Evolutionary conservation across 2,888 invertebrate species (phyloP).

Genomic region (Pseudeuparius sepicola): DNA sequence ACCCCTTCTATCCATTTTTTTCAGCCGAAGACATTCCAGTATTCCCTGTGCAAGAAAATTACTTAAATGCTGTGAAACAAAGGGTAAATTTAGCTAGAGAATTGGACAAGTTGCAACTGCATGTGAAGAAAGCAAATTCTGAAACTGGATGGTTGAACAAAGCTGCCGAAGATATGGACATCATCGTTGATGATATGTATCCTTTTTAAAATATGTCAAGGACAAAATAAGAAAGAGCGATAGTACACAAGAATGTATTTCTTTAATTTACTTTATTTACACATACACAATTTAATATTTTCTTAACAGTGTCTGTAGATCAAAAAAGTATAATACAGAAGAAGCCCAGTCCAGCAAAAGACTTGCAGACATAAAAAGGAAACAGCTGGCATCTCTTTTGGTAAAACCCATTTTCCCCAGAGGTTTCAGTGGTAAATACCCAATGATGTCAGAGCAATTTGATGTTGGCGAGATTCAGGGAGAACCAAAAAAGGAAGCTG

Average conservation of each 20-base stretch:
- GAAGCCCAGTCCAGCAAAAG: constrained; percentile 32
- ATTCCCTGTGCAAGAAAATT: constrained; percentile 64
- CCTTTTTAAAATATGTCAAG: constrained; percentile 24
- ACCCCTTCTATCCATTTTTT: too few species aligned
- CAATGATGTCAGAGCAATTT: constrained; percentile 32
- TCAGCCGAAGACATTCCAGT: constrained; percentile 70
- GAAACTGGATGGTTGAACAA: constrained; percentile 79
- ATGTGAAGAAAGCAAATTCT: constrained; percentile 50
- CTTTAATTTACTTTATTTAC: neutral
- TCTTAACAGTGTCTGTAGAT: constrained; percentile 16
- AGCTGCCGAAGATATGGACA: constrained; percentile 83
- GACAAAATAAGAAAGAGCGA: too few species aligned
- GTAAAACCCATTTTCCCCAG: constrained; percentile 54
- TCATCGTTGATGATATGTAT: constrained; percentile 68
- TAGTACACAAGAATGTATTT: too few species aligned
- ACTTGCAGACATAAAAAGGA: constrained; percentile 41
- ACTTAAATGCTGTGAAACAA: constrained; percentile 55
- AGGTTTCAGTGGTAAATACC: constrained; percentile 58
- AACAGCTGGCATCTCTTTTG: constrained; percentile 45
- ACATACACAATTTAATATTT: neutral
- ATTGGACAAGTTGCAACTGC: constrained; percentile 67
- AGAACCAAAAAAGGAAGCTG: constrained; percentile 34
- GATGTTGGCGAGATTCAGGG: constrained; percentile 10
- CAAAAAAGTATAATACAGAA: constrained; percentile 27
- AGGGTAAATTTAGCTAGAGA: constrained; percentile 68